Percentiles rank a stretch among this genome's conserved stretches.
Evolutionary conservation across 2,797 vertebrate species (phyloP).

Genomic region (Malurus splendens): DNA sequence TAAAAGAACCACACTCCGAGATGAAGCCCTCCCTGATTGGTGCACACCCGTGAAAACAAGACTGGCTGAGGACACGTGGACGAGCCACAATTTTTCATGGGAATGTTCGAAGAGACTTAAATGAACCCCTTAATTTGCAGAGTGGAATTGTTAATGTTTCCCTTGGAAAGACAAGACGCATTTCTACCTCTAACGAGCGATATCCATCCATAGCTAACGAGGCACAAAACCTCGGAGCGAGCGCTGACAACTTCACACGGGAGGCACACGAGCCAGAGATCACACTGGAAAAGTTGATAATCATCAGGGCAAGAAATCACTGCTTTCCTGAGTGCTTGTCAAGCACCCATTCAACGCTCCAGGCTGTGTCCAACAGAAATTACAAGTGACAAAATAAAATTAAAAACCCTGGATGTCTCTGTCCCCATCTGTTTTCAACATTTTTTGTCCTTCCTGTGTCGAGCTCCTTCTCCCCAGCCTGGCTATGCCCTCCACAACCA

Average conservation of each 20-base stretch:
- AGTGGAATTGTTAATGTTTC: conserved; percentile 21
- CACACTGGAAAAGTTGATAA: background rate
- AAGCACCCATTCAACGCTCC: background rate
- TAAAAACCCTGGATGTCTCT: background rate
- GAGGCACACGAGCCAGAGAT: background rate
- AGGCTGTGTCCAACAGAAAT: conserved; percentile 7
- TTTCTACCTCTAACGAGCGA: conserved; percentile 13
- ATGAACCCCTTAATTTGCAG: conserved; percentile 30
- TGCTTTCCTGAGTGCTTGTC: background rate
- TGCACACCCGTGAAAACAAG: background rate
- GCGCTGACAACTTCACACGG: background rate
- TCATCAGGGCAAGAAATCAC: conserved; percentile 7
- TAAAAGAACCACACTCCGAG: background rate
- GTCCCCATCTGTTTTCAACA: background rate
- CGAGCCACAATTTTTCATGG: background rate
- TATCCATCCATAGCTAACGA: conserved; percentile 33
- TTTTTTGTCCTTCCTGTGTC: background rate
- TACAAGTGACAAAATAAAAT: background rate
- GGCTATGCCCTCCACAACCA: background rate
- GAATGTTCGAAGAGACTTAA: conserved; percentile 1
- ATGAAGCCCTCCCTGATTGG: background rate
- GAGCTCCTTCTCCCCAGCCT: background rate
- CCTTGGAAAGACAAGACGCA: conserved; percentile 2
- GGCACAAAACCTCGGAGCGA: background rate
- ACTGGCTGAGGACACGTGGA: background rate